Evolutionary conservation across 2,797 vertebrate genomes (phyloP), one percentile per base, ranked within the genome.

Genomic region (Chaetophractus vellerosus): DNA sequence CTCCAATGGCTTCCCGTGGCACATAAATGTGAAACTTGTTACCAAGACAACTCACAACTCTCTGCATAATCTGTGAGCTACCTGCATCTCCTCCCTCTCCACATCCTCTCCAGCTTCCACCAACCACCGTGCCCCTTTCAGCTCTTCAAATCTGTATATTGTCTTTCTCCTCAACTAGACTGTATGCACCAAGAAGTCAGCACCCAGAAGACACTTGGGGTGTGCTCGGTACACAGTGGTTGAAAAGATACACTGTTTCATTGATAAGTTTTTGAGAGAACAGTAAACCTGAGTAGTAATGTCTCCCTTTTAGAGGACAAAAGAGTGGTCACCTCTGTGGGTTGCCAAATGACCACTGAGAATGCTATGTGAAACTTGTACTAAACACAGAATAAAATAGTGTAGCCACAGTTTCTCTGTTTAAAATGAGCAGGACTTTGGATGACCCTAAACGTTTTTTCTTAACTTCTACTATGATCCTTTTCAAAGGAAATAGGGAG

Each of bases 401-500:
- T 7, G 11, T 21, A 87, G 59, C 64, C 36, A 9, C 31, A 71
- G 69, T 75, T 66, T 80, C 55, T 64, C 33, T 48, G 23, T 94
- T 87, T 66, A 85, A 93, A 89, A 26, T 19, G 18, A 93, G 41
- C 2, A 63, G 59, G 45, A 91, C 88, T 64, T 64, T 18, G 59
- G 55, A 82, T n/a, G n/a, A 64, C 38, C 12, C 26, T 55, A 14
- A 84, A 64, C 7, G 2, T 61, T 45, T 57, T 82, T 33, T 36
- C 59, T 69, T 36, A 31, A 74, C 55, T 83, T 91, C 48, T 50
- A 26, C 75, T 84, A 15, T 64, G 45, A 75, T 45, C 18, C 24
- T 85, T 96, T 75, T 33, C 33, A 80, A 82, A 84, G 48, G 38
- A 88, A 86, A 91, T 68, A 31, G 21, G 23, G 21, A 76, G 24